phyloP scores from a whole-genome alignment of 2,888 invertebrate species.

The Pristionchus entomophagus region DNA sequence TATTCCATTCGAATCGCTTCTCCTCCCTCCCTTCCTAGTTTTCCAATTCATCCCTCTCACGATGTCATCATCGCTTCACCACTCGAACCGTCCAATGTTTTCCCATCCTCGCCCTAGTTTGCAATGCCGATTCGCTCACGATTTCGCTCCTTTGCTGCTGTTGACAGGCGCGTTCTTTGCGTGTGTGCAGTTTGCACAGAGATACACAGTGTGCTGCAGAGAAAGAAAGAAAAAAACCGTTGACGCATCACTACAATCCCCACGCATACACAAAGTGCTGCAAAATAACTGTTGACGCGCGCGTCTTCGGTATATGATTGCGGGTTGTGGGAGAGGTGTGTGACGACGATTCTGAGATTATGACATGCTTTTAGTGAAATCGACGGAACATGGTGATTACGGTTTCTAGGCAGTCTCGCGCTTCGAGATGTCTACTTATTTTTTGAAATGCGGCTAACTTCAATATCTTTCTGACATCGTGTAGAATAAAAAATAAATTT shows the following conservation, averaged over 20 bases:
- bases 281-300: background rate
- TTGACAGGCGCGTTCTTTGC: background rate
- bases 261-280: no score
- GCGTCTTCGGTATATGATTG: background rate
- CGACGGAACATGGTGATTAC: background rate
- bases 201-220: no score
- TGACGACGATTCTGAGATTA: no score
- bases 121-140: background rate
- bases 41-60: constrained; percentile 12
- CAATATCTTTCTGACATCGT: background rate
- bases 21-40: background rate
- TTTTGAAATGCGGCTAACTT: background rate
- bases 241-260: no score
- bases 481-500: no score
- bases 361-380: no score
- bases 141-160: background rate
- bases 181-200: background rate
- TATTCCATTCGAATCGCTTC: background rate
- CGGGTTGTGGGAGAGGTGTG: background rate
- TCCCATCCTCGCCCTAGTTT: background rate
- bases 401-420: background rate
- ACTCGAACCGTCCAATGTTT: background rate
- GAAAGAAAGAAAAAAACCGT: no score
- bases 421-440: background rate
- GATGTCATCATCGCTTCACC: background rate